Evolutionary conservation across 2,797 vertebrate species (phyloP).

Genomic region (Mallotus villosus): DNA sequence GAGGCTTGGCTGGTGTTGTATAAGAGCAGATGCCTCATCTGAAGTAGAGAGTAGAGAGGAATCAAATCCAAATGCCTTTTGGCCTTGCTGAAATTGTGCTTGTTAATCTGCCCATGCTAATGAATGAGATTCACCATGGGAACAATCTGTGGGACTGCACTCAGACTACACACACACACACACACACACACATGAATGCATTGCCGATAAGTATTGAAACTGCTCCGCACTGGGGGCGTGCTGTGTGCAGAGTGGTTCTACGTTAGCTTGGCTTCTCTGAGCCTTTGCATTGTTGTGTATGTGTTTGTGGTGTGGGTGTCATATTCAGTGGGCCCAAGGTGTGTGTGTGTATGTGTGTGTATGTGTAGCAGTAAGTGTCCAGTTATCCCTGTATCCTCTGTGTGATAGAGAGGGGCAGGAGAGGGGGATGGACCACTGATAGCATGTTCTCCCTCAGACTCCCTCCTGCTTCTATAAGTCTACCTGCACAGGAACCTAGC

Average conservation of each 20-base stretch:
- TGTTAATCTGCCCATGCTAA: too few species aligned
- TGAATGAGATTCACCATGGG: too few species aligned
- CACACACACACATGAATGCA: constrained; percentile 11
- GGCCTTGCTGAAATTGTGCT: too few species aligned
- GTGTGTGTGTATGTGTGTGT: background rate
- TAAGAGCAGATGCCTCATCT: too few species aligned
- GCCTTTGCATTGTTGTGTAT: background rate
- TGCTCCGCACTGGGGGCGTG: background rate
- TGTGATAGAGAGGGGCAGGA: background rate
- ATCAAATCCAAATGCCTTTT: too few species aligned
- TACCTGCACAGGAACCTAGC: background rate
- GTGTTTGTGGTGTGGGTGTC: background rate
- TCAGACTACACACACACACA: constrained; percentile 12
- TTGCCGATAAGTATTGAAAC: background rate
- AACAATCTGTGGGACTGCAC: too few species aligned
- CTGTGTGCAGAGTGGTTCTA: too few species aligned
- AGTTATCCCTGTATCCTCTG: background rate
- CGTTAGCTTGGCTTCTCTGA: too few species aligned
- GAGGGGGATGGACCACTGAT: background rate
- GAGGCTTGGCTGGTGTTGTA: too few species aligned
- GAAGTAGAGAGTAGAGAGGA: too few species aligned
- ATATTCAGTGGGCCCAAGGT: background rate
- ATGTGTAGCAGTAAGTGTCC: background rate
- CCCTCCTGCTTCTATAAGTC: background rate
- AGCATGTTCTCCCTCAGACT: background rate